Conservation (phyloP, 2,797 vertebrate genomes). For the Notolepis coatsorum region DNA sequence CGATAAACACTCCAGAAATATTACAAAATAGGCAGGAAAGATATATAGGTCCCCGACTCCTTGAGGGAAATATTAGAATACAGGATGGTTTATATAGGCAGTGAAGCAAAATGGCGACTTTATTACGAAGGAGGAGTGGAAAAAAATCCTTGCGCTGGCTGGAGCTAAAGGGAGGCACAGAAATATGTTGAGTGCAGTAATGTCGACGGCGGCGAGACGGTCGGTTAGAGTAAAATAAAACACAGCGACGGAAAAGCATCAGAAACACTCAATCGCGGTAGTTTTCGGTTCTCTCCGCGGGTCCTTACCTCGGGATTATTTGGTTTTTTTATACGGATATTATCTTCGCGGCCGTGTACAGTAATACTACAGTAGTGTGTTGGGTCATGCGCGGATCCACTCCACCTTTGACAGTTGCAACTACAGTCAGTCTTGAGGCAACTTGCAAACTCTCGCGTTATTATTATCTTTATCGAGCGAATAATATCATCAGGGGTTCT, state of each 20-base stretch:
- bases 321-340: slow-evolving; percentile 78
- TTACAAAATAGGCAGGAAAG: slow-evolving; percentile 59
- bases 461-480: slow-evolving; percentile 71
- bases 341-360: slow-evolving; percentile 82
- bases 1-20: slow-evolving; percentile 66
- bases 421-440: slow-evolving; percentile 78
- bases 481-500: slow-evolving; percentile 63
- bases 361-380: slow-evolving; percentile 80
- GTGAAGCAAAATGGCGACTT: slow-evolving; percentile 98
- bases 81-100: slow-evolving; percentile 86
- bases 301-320: slow-evolving; percentile 84
- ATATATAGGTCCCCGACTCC: slow-evolving; percentile 60
- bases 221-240: slow-evolving; percentile 69
- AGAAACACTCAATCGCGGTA: slow-evolving; percentile 52
- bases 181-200: slow-evolving; percentile 80
- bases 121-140: slow-evolving; percentile 89
- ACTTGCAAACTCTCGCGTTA: slow-evolving; percentile 88
- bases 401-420: slow-evolving; percentile 89
- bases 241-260: slow-evolving; percentile 62
- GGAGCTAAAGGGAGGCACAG: slow-evolving; percentile 80
- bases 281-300: slow-evolving; percentile 58
- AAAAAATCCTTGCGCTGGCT: slow-evolving; percentile 79
- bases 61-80: slow-evolving; percentile 77
- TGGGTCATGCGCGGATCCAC: slow-evolving; percentile 84
- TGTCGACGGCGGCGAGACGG: slow-evolving; percentile 71